Evolutionary conservation across 1,140 invertebrate species (phyloP).

Genomic region (Eumeta japonica): DNA sequence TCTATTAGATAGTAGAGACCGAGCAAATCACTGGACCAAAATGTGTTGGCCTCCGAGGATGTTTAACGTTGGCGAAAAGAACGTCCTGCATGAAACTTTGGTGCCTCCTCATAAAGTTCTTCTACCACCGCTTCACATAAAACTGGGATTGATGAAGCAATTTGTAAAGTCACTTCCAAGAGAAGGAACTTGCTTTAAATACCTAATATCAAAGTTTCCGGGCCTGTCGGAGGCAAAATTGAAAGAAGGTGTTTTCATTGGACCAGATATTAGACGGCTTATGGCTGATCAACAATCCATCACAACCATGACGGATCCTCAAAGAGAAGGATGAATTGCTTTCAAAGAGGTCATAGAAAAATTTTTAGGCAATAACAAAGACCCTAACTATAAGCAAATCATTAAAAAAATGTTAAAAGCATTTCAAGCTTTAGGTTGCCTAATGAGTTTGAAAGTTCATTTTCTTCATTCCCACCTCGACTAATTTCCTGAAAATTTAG

Average conservation of each 20-base stretch:
- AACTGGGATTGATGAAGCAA: too few relatives aligned
- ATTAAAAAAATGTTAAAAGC: constrained; percentile 1
- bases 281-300: too few relatives aligned
- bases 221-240: background rate
- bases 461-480: too few relatives aligned
- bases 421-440: background rate
- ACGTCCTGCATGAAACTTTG: constrained; percentile 1
- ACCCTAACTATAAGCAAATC: constrained; percentile 1
- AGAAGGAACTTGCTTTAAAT: background rate
- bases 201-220: background rate
- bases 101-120: background rate
- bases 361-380: background rate
- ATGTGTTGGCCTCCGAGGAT: background rate
- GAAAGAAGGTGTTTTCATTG: too few relatives aligned
- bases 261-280: too few relatives aligned
- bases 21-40: background rate
- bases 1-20: background rate
- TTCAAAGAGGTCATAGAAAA: too few relatives aligned
- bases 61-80: background rate
- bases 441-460: background rate
- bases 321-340: background rate
- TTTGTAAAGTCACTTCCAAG: too few relatives aligned
- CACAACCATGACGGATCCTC: background rate
- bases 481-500: too few relatives aligned
- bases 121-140: too few relatives aligned